Base-by-base conservation (phyloP, 2,888 invertebrate species). In the Fabriciana adippe region DNA sequence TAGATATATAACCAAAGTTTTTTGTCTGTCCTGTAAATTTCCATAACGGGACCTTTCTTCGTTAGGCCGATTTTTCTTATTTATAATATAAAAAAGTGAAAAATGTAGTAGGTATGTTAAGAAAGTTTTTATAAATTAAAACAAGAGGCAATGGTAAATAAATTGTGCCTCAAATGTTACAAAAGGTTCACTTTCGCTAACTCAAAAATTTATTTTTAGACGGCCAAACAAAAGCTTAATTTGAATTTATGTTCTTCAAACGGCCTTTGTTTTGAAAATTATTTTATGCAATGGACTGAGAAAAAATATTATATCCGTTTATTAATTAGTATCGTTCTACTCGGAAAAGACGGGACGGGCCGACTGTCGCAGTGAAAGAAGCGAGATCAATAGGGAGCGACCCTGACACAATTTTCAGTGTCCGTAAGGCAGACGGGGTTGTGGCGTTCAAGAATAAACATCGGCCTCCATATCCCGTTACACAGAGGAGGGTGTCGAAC, bases 381-480 rank as follows among this genome's bases (percentile, higher is more conserved):
- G 81, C 79, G 83, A 82, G 88, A 88, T 92, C 92, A 86, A 92
- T 92, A 91, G 82, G 78, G 79, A 80, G 77, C 87, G 88, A 90
- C 92, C 92, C 86, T 92, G 92, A 91, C 92, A 91, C 87, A 84
- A 83, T 90, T 92, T 86, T 81, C 84, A 87, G 82, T 85, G 81
- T 85, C 85, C 83, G 83, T 85, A 82, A 77, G 76, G 77, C 78
- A 77, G 79, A 77, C 79, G 80, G 78, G 78, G 81, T 80, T 79
- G 85, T 80, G 82, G 83, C 79, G 76, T 81, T 81, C 82, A 82
- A 88, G 86, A 87, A 90, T 88, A 90, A 88, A 89, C 86, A 89
- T 78, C 79, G 81, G 81, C 84, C 55, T 65, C 67, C 63, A 53
- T 66, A 72, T 69, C 63, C 67, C 59, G 57, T 71, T 67, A 69